Evolutionary conservation across 2,113 vertebrate species (phyloP).

Genomic region (Macrotis lagotis): DNA sequence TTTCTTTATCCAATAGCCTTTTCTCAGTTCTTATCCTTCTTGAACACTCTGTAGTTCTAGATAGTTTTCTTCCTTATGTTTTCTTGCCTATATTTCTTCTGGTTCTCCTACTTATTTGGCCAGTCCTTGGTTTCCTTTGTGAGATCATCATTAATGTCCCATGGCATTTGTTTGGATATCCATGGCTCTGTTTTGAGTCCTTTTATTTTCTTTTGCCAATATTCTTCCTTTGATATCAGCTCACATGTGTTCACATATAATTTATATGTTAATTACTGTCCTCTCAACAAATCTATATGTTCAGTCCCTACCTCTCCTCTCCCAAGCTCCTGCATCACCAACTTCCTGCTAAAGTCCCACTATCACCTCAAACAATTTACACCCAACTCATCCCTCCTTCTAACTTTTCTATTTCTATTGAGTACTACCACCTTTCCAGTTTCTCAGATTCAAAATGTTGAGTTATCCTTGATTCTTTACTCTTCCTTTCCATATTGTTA

Average conservation of each 20-base stretch:
- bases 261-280: background rate
- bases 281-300: background rate
- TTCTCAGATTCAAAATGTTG: background rate
- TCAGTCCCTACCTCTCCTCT: background rate
- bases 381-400: too few species aligned
- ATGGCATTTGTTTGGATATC: background rate
- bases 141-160: background rate
- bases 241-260: background rate
- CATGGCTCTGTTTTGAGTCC: too few species aligned
- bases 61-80: background rate
- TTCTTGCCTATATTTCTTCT: background rate
- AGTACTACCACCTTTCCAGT: background rate
- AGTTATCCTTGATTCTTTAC: background rate
- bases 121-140: background rate
- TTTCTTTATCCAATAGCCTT: background rate
- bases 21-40: background rate
- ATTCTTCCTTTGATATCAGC: background rate
- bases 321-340: background rate
- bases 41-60: background rate
- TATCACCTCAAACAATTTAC: too few species aligned
- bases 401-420: background rate
- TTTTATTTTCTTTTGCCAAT: background rate
- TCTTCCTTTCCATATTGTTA: background rate
- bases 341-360: too few species aligned
- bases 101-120: background rate